Base-by-base conservation (phyloP, 2,797 vertebrate genomes). In the Knipowitschia caucasica region DNA sequence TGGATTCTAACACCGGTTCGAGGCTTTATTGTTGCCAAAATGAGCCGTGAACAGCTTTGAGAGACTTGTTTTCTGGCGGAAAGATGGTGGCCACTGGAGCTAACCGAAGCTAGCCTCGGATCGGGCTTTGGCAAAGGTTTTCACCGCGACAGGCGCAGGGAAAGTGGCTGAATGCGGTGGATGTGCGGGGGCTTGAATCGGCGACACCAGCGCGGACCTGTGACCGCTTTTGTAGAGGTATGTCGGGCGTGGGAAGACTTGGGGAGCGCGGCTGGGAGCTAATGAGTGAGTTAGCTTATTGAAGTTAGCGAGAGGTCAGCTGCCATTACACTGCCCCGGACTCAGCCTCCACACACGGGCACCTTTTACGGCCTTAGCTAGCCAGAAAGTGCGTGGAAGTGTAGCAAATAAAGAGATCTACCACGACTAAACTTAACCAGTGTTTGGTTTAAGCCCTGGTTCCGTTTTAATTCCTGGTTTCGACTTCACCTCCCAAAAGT, bases 21-120 rank as follows among this genome's bases (percentile, higher is more conserved):
- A 8, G 1, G 44, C 30, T 35, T 56, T 6, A 33, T 27, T n/a
- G 2, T 18, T 23, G 15, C 15, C 3, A 50, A 59, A 49, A 31
- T 12, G 9, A 49, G 51, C 64, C 43, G 62, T 79, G 77, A 52
- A 46, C 25, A 40, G 52, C 47, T 66, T 67, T 71, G 75, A 49
- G 70, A 85, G 71, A 82, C 84, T 86, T 88, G 82, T 85, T 86
- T 83, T 77, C 83, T 84, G 75, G 77, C 74, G 78, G 82, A 81
- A 85, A 85, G 81, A 85, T 85, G 84, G 84, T 85, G 84, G 65
- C 69, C 61, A 63, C 57, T 73, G 62, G 79, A 80, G 79, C 75
- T 66, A 61, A 53, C 57, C 53, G 79, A 78, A 81, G 73, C 45
- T 75, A 82, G 63, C 68, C 62, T 17, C n/a, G 64, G 50, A 68